A percentile compares a stretch with the other conserved stretches of the same genome.
Evolutionary conservation across 30 jellyfish, hydroid and myxozoan genomes (phyloP).

Genomic region (Catostylus mosaicus): DNA sequence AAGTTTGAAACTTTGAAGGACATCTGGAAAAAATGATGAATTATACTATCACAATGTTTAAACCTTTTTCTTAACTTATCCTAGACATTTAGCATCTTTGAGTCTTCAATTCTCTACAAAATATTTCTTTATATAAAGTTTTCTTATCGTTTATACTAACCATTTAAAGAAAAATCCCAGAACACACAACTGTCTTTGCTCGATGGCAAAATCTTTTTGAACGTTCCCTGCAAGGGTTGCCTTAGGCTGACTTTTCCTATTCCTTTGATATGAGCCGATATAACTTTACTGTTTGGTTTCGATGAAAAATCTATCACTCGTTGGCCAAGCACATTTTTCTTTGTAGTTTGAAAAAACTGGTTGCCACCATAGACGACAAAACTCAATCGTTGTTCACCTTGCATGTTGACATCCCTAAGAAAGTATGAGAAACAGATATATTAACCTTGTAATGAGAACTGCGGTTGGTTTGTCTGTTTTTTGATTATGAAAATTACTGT

Average conservation of each 20-base stretch:
- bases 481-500: too few relatives aligned
- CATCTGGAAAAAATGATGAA: too few relatives aligned
- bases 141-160: too few relatives aligned
- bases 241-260: constrained; percentile 30
- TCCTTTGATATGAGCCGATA: constrained; percentile 59
- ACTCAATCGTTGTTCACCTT: constrained; percentile 40
- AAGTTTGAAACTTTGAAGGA: too few relatives aligned
- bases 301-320: constrained; percentile 7
- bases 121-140: too few relatives aligned
- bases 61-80: too few relatives aligned
- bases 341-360: constrained; percentile 62
- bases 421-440: too few relatives aligned
- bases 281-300: constrained; percentile 42
- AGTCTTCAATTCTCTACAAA: too few relatives aligned
- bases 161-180: constrained; percentile 72
- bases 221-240: constrained; percentile 37
- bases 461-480: too few relatives aligned
- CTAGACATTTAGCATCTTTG: too few relatives aligned
- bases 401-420: constrained; percentile 18
- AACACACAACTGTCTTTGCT: constrained; percentile 51
- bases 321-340: constrained; percentile 24
- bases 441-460: too few relatives aligned
- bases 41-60: too few relatives aligned
- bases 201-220: constrained; percentile 10
- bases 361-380: constrained; percentile 52